Evolutionary conservation across 2,113 vertebrate genomes (phyloP).

Genomic region (Camarhynchus parvulus): DNA sequence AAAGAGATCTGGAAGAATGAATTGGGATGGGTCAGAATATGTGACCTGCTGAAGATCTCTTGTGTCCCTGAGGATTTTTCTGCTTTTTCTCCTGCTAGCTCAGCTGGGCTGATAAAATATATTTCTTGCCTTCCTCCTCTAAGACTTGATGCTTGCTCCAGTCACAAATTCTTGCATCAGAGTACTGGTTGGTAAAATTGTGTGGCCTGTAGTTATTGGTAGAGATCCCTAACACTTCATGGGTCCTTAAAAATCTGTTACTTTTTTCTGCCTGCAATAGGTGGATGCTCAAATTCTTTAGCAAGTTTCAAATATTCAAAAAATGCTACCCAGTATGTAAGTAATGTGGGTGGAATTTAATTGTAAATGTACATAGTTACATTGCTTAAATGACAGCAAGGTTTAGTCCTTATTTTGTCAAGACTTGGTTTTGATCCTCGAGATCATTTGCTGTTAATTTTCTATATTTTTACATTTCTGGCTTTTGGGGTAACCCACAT

Average conservation of each 20-base stretch:
- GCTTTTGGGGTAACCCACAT: conserved; percentile 22
- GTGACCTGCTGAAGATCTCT: neutral
- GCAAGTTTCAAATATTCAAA: neutral
- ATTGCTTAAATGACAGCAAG: neutral
- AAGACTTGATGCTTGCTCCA: neutral
- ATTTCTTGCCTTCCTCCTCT: neutral
- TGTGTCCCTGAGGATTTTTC: neutral
- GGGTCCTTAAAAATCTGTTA: neutral
- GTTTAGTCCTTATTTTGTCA: neutral
- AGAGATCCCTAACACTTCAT: neutral
- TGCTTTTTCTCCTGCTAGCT: neutral
- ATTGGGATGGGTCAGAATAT: neutral
- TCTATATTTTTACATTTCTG: neutral
- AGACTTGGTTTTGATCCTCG: neutral
- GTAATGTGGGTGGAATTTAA: conserved; percentile 15
- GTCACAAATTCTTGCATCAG: neutral
- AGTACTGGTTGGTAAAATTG: neutral
- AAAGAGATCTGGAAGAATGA: neutral
- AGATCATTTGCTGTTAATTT: conserved; percentile 10
- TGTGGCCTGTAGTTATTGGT: neutral
- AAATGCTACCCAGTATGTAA: neutral
- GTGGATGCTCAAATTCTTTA: neutral
- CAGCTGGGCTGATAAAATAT: neutral
- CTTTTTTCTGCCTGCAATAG: neutral
- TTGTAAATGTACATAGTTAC: neutral